Evolutionary conservation across 2,113 vertebrate species (phyloP).

Genomic region (Triplophysa tibetana): DNA sequence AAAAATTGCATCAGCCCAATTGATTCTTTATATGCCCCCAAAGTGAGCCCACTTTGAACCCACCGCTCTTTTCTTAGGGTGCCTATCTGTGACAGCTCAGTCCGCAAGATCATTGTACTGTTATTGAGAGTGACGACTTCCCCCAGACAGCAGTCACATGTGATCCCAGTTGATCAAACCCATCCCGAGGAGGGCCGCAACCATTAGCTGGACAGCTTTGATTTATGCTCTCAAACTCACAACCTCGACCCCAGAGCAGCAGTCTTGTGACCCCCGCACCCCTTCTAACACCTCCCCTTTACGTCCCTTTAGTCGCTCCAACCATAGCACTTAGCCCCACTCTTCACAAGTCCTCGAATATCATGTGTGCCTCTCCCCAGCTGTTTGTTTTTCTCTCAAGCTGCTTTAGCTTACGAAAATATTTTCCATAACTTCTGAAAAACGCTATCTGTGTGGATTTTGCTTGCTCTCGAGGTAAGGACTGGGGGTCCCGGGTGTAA

Average conservation of each 20-base stretch:
- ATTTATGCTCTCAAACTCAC: constrained; percentile 72
- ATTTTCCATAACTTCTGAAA: constrained; percentile 64
- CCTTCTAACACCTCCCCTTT: constrained; percentile 20
- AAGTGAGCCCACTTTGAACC: too few relatives aligned
- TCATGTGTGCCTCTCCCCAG: constrained; percentile 49
- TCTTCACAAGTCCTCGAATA: constrained; percentile 54
- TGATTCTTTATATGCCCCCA: background rate
- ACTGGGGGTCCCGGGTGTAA: constrained; percentile 57
- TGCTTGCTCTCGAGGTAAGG: constrained; percentile 39
- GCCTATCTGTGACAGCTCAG: constrained; percentile 46
- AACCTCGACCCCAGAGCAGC: constrained; percentile 63
- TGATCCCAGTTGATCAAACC: constrained; percentile 70
- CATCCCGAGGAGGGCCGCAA: constrained; percentile 59
- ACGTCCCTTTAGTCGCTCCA: constrained; percentile 23
- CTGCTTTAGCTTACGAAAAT: constrained; percentile 67
- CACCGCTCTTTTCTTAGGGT: background rate
- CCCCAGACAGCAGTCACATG: constrained; percentile 68
- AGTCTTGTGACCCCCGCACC: constrained; percentile 58
- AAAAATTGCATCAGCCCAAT: background rate
- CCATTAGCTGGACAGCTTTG: constrained; percentile 75
- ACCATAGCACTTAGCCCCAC: constrained; percentile 56
- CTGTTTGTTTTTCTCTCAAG: constrained; percentile 67
- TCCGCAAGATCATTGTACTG: constrained; percentile 3
- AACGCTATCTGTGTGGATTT: constrained; percentile 66
- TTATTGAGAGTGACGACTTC: constrained; percentile 69